Base-by-base conservation (phyloP, 1,140 invertebrate genomes). In the Pygmarrhopalites habei region DNA sequence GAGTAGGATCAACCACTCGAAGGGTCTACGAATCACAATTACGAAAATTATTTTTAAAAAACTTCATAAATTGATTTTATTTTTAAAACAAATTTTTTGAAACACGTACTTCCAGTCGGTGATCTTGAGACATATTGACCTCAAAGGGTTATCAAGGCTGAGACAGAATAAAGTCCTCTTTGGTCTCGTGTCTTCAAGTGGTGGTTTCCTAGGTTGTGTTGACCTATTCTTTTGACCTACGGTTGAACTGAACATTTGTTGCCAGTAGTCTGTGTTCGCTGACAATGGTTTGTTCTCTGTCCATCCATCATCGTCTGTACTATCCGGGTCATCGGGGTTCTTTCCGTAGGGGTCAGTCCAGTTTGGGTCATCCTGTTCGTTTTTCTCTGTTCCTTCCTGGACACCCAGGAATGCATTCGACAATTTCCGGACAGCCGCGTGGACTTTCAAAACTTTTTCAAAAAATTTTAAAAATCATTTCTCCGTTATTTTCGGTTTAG, bases 1-100 rank as follows among this genome's bases (percentile, higher is more conserved):
- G 74, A 95, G 81, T 72, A 99, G 82, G 79, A 99, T 99, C 79
- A 99, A 86, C 84, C 89, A 97, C 80, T 99, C 96, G 80, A 99
- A 99, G 67, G 95, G 92, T 84, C 90, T 94, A 79, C 69, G 55
- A 23, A 49, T 15, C n/a, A n/a, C n/a, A n/a, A n/a, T n/a, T n/a
- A n/a, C n/a, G n/a, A 49, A 12, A 49, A 28, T 5, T 7, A 32
- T 28, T 10, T 12, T 44, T 14, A 51, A 55, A 12, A 41, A 19
- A 59, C 67, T 58, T 15, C 61, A 61, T 49, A 64, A 55, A n/a
- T 49, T 49, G 7, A 49, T n/a, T 15, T 30, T 53, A 10, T 53
- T 21, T 17, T 47, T 3, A n/a, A 7, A 26, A 28, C 23, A 28
- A 46, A 59, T n/a, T 46, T 17, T 29, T n/a, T n/a, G n/a, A n/a